Evolutionary conservation across 2,888 invertebrate species (phyloP), one percentile per base, ranked within the genome.

Genomic region (Ernsta delagoae): DNA sequence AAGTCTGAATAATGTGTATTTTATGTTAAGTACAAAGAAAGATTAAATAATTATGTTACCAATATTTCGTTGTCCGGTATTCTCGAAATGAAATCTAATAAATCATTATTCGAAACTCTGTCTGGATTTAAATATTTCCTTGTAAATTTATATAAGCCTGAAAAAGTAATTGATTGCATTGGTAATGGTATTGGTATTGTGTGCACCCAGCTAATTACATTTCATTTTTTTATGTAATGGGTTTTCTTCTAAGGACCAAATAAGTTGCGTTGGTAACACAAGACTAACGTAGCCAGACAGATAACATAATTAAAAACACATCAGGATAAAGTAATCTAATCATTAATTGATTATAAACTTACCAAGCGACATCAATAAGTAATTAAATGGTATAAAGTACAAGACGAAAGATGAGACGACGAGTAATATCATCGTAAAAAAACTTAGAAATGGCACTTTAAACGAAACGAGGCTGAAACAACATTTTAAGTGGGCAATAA

Each of bases 41-140:
- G 50, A 41, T n/a, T 31, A 54, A 63, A 41, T 45, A 59, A 7
- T 6, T 59, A 56, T 48, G 12, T 83, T 85, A 93, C 92, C 88
- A 89, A 80, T 75, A 83, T 81, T 75, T 84, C 86, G 71, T 88
- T 86, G 70, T 92, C 91, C 1, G 92, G 92, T 75, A 92, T 78
- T 72, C 89, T 84, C 34, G 90, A 87, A 62, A 93, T 75, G 71
- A 90, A 93, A 71, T 93, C 92, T 61, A 90, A 75, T 70, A 93
- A 71, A 76, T 92, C 92, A 71, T 92, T 92, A 70, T 93, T 92
- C 60, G 81, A 77, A 60, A 80, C 78, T 77, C 90, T 83, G 12
- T 82, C 77, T 63, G 92, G 90, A 72, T 91, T 80, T 48, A 90
- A 72, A 67, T 82, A 84, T 76, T 90, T 92, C 74, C 92, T 86